Base-by-base conservation (phyloP, 2,888 invertebrate genomes). In the Cosmopolites sordidus region DNA sequence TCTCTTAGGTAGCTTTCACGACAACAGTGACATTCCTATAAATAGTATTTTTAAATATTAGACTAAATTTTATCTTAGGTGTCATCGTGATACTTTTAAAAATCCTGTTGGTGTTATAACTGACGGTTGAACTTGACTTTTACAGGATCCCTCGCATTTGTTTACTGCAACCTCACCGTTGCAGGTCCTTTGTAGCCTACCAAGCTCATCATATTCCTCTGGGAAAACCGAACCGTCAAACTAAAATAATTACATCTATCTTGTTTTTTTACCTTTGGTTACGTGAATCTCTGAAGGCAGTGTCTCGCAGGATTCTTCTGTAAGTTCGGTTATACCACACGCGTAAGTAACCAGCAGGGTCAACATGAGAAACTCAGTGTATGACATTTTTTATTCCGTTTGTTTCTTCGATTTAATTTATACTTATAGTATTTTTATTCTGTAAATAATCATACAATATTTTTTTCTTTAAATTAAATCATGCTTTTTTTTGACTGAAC, bases 61-160 rank as follows among this genome's bases (percentile, higher is more conserved):
- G 4, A 33, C 12, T n/a, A 12, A 4, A 9, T 5, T 33, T 33
- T 33, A 33, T 12, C n/a, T n/a, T 33, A 5, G 33, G 3, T 33
- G 2, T 11, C 3, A 33, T 11, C 3, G 5, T 33, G 12, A 33
- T 60, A 89, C 89, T 82, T 93, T 94, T 58, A 89, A 77, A 76
- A 94, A 93, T 63, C 93, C 93, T 38, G 91, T 91, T 2, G 89
- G 83, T 12, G 92, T 87, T 53, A 88, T 84, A 29, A 93, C 91
- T 44, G 92, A 92, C 1, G 94, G 93, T 67, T 92, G 90, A 43
- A 94, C 92, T 76, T 92, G 92, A 60, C 94, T 95, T 61, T 82
- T 87, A 71, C 95, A 95, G 60, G 88, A 84, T 16, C 95, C 95
- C 73, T 95, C 95, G 69, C 95, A 95, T 77, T 94, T 95, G 69